Conservation (phyloP, 2,888 invertebrate genomes). For the Stramonita haemastoma region DNA sequence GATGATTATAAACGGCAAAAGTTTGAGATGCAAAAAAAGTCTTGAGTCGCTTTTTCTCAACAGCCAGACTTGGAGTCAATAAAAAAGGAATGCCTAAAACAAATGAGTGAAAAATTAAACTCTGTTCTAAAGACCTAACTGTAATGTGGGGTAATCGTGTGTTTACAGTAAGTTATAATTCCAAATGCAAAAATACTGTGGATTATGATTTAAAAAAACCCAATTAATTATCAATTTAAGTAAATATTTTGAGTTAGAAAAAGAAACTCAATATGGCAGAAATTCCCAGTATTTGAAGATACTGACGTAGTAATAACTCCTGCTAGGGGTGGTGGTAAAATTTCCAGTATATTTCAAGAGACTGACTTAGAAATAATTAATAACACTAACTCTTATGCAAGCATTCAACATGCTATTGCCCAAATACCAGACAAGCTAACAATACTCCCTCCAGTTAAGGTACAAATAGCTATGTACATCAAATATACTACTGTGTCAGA, state of each 20-base stretch:
- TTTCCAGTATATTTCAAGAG: neutral
- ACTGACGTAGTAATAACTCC: too few species aligned
- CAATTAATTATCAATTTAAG: neutral
- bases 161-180: neutral
- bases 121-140: neutral
- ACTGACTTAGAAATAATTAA: neutral
- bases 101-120: neutral
- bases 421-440: neutral
- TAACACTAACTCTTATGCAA: neutral
- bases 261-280: neutral
- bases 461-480: neutral
- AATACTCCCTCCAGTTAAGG: neutral
- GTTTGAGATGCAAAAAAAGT: neutral
- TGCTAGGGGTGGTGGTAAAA: too few species aligned
- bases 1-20: neutral
- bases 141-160: neutral
- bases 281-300: neutral
- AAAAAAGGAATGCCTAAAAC: neutral
- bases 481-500: neutral
- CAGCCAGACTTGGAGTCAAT: neutral
- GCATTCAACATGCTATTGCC: neutral
- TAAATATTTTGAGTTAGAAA: slow-evolving; percentile 1
- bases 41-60: neutral
- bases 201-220: neutral
- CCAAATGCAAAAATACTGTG: neutral